These are phyloP conservation scores for Euphydryas editha DNA, from an alignment of 2,888 invertebrate genomes.

Conservation along the genomic window DNA sequence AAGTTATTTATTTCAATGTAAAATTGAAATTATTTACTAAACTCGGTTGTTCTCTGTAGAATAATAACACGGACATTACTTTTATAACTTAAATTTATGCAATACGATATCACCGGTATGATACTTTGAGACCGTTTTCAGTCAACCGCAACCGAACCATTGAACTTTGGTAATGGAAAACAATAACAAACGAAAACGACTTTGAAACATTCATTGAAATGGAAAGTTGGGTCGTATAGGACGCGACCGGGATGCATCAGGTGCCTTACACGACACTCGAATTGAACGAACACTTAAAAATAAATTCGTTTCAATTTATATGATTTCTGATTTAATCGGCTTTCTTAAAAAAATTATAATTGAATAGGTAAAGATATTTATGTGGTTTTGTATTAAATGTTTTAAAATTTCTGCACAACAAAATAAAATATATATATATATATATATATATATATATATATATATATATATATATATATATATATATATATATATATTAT, in stretches of 20 bases:
- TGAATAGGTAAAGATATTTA: background rate
- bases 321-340: background rate
- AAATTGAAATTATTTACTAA: background rate
- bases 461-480: no score
- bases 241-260: slow-evolving; percentile 55
- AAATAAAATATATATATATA: no score
- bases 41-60: background rate
- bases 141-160: slow-evolving; percentile 45
- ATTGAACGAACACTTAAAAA: slow-evolving; percentile 37
- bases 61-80: slow-evolving; percentile 11
- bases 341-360: background rate
- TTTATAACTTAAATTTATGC: slow-evolving; percentile 23
- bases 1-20: slow-evolving; percentile 8
- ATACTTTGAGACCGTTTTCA: slow-evolving; percentile 45
- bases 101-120: slow-evolving; percentile 48
- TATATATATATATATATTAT: no score
- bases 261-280: slow-evolving; percentile 55
- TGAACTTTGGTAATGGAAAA: slow-evolving; percentile 76
- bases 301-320: slow-evolving; percentile 4
- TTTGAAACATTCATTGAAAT: slow-evolving; percentile 76
- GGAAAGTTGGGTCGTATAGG: slow-evolving; percentile 63
- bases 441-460: no score
- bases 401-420: no score
- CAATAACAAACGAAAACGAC: slow-evolving; percentile 79
- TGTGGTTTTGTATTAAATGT: no score